Evolutionary conservation across 2,888 invertebrate species (phyloP).

Genomic region (Eustalomyia histrio): DNA sequence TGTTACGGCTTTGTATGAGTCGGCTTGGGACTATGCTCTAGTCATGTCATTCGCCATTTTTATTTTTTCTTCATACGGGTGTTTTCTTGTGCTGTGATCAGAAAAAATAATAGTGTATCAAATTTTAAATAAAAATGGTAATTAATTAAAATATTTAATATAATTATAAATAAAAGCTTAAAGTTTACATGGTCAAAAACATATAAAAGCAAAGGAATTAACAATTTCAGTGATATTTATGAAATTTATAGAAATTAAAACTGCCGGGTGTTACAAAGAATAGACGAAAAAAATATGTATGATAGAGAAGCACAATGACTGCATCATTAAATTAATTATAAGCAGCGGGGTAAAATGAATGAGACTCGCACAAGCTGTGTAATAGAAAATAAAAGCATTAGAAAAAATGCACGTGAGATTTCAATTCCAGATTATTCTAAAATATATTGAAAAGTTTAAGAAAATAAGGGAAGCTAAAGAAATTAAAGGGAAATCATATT

Average conservation of each 20-base stretch:
- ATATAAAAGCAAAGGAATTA: not conserved
- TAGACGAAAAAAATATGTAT: slow-evolving; percentile 18
- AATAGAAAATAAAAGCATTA: slow-evolving; percentile 10
- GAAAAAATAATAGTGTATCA: slow-evolving; percentile 51
- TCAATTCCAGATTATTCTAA: slow-evolving; percentile 44
- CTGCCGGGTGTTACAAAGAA: slow-evolving; percentile 67
- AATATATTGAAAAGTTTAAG: not conserved
- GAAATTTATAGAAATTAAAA: slow-evolving; percentile 32
- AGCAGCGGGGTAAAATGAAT: slow-evolving; percentile 30
- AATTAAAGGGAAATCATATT: not conserved
- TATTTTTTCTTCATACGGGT: slow-evolving; percentile 63
- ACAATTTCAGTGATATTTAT: slow-evolving; percentile 8
- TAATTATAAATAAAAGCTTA: slow-evolving; percentile 56
- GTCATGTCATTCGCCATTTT: slow-evolving; percentile 68
- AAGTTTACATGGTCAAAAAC: slow-evolving; percentile 29
- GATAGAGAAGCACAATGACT: slow-evolving; percentile 61
- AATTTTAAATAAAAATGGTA: slow-evolving; percentile 66
- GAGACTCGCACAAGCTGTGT: slow-evolving; percentile 30
- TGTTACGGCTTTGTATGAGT: no score
- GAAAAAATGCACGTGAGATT: slow-evolving; percentile 61
- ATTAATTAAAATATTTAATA: slow-evolving; percentile 43
- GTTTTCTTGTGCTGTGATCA: slow-evolving; percentile 58
- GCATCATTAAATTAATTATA: slow-evolving; percentile 52
- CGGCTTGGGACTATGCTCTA: no score
- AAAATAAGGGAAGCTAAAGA: not conserved